A percentile compares a stretch with the other conserved stretches of the same genome.
Conservation (phyloP, 1,140 invertebrate genomes). For the Medauroidea extradentata region DNA sequence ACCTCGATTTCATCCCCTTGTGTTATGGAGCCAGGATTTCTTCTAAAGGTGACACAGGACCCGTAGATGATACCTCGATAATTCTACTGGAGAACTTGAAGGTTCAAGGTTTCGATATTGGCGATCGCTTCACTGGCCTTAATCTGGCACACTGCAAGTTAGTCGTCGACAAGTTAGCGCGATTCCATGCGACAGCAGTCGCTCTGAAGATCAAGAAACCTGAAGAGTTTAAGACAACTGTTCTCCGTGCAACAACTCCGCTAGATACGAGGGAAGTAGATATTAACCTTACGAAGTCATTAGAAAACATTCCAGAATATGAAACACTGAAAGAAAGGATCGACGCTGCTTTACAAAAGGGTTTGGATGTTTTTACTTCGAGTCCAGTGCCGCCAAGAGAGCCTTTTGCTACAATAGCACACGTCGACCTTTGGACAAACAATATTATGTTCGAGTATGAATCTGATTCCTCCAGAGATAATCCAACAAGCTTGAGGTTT, state of each 20-base stretch:
- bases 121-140: conserved; percentile 1
- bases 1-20: background rate
- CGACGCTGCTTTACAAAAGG: background rate
- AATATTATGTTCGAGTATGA: conserved; percentile 15
- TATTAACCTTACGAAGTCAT: background rate
- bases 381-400: conserved; percentile 6
- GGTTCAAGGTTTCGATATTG: background rate
- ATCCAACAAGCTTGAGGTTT: background rate
- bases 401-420: conserved; percentile 15
- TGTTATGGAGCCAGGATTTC: background rate
- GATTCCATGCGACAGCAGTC: conserved; percentile 4
- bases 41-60: background rate
- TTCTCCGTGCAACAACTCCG: background rate
- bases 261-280: background rate
- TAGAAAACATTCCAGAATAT: conserved; percentile 8
- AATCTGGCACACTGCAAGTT: conserved; percentile 9
- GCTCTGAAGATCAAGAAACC: conserved; percentile 10
- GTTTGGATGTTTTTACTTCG: background rate
- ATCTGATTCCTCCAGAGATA: background rate
- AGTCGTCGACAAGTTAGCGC: background rate
- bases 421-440: conserved; percentile 15
- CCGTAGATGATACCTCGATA: background rate
- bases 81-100: conserved; percentile 6
- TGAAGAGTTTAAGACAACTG: conserved; percentile 1
- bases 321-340: background rate